phyloP scores from a whole-genome alignment of 2,888 invertebrate species.

The Pseudeuparius sepicola region DNA sequence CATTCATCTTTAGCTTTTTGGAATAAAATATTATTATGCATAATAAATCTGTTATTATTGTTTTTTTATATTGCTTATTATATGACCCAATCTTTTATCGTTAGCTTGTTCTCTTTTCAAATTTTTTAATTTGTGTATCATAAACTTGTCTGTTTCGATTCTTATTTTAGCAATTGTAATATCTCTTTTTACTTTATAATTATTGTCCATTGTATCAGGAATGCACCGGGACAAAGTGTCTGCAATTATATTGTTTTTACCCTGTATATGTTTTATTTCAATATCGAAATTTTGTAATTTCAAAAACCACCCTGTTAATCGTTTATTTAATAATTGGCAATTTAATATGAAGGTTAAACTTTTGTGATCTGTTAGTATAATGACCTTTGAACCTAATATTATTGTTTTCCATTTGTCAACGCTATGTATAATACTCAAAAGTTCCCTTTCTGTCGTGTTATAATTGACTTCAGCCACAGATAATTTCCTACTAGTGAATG shows the following conservation, averaged over 20 bases:
- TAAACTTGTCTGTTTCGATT: too few relatives aligned
- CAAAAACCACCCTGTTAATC: slow-evolving; percentile 17
- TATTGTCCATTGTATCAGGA: too few relatives aligned
- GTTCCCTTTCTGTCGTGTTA: slow-evolving; percentile 20
- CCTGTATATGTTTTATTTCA: slow-evolving; percentile 14
- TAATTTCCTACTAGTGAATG: slow-evolving; percentile 16
- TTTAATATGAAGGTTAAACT: slow-evolving; percentile 17
- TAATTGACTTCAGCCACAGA: slow-evolving; percentile 17
- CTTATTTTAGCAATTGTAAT: too few relatives aligned
- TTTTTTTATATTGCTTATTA: too few relatives aligned
- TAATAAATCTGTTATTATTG: too few relatives aligned
- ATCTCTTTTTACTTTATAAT: too few relatives aligned
- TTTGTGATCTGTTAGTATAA: slow-evolving; percentile 19
- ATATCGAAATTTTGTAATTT: slow-evolving; percentile 16
- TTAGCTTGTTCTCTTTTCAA: too few relatives aligned
- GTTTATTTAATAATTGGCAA: slow-evolving; percentile 16
- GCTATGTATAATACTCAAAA: slow-evolving; percentile 16
- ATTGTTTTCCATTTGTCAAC: slow-evolving; percentile 16
- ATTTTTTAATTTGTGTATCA: too few relatives aligned
- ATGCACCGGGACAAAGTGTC: slow-evolving; percentile 17
- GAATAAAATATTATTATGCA: too few relatives aligned
- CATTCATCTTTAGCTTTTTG: too few relatives aligned
- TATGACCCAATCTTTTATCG: too few relatives aligned
- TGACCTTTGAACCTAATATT: slow-evolving; percentile 10
- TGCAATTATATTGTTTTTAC: slow-evolving; percentile 16